Conservation (phyloP, 2,797 vertebrate species). For the Pagetopsis macropterus region DNA sequence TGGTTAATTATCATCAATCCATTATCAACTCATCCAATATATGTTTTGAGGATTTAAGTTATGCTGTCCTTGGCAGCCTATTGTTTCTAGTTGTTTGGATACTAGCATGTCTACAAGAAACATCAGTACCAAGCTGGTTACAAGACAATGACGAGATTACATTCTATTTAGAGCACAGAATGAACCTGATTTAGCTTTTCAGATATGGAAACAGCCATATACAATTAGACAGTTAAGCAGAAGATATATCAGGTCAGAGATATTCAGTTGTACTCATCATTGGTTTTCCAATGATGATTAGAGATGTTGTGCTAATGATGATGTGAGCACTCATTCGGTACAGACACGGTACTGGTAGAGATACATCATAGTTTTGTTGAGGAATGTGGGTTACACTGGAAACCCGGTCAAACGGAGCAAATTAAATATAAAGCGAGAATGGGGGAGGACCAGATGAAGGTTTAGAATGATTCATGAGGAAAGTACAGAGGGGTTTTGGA, state of each 20-base stretch:
- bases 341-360: background rate
- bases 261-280: background rate
- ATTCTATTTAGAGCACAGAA: conserved; percentile 2
- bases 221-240: conserved; percentile 33
- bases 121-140: background rate
- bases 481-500: conserved; percentile 7
- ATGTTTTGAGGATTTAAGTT: background rate
- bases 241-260: conserved; percentile 22
- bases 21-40: too few relatives aligned
- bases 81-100: background rate
- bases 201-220: conserved; percentile 8
- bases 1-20: too few relatives aligned
- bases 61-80: background rate
- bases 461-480: conserved; percentile 28
- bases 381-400: background rate
- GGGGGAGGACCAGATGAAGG: background rate
- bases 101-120: background rate
- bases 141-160: conserved; percentile 4
- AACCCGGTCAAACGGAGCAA: background rate
- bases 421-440: background rate
- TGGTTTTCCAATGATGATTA: background rate
- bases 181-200: conserved; percentile 17
- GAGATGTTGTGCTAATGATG: background rate
- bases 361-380: background rate
- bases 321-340: background rate